A percentile compares a stretch with the other conserved stretches of the same genome.
phyloP scores from a whole-genome alignment of 2,888 invertebrate genomes.

The Alentia gelatinosa region DNA sequence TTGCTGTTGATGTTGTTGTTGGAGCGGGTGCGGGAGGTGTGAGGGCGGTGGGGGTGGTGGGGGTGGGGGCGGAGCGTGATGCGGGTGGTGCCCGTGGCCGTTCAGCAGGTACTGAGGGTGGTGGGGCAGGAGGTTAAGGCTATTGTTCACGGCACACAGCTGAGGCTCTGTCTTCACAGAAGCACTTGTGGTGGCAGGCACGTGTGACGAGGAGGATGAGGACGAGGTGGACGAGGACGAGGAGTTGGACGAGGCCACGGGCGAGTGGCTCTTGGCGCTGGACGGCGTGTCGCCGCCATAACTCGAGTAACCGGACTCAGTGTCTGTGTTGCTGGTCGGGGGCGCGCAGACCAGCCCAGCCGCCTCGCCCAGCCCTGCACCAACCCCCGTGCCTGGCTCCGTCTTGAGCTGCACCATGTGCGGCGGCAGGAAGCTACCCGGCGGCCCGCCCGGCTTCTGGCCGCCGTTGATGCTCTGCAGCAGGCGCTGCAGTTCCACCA shows the following conservation, averaged over 20 bases:
- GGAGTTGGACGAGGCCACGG: conserved; percentile 57
- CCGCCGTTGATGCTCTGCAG: conserved; percentile 74
- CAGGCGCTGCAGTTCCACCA: conserved; percentile 77
- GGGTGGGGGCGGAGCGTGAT: background rate
- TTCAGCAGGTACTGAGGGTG: conserved; percentile 62
- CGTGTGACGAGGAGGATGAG: conserved; percentile 62
- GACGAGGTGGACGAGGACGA: background rate
- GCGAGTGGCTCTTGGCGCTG: conserved; percentile 69
- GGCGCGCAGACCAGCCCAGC: background rate
- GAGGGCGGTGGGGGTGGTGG: no score
- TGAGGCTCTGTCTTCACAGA: conserved; percentile 43
- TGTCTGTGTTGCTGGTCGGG: conserved; percentile 5
- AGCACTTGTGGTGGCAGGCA: conserved; percentile 51
- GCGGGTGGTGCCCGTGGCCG: conserved; percentile 51
- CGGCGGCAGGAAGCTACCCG: conserved; percentile 49
- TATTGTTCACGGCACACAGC: conserved; percentile 46
- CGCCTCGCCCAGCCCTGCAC: background rate
- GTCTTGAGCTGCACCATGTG: conserved; percentile 52
- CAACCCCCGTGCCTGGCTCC: conserved; percentile 53
- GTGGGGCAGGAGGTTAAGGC: conserved; percentile 60
- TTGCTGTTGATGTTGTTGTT: background rate
- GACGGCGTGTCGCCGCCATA: conserved; percentile 68
- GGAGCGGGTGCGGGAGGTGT: background rate
- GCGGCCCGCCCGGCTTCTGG: background rate
- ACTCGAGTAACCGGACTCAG: conserved; percentile 71